Base-by-base conservation (phyloP, 2,888 invertebrate genomes). In the Euphydryas editha region DNA sequence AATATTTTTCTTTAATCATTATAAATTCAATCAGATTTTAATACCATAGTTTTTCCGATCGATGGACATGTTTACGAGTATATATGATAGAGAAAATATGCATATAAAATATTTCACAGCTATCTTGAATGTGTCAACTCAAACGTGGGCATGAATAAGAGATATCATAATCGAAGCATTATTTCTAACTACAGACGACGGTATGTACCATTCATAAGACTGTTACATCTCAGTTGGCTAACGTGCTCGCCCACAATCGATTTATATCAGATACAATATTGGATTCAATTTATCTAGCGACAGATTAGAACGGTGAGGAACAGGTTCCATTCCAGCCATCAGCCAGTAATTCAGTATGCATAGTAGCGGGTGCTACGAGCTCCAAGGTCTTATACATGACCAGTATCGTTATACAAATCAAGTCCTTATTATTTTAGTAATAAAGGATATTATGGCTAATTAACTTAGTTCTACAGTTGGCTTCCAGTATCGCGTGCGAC, bases 301-400 rank as follows among this genome's bases (percentile, higher is more conserved):
- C 60, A 69, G 61, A 66, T 68, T 65, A 62, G 65, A 62, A 60
- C 59, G 51, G 65, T 54, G 67, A 60, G 69, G 55, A 67, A 68
- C 67, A 36, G 58, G 71, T 67, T 71, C 61, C 60, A 65, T 70
- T 70, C 60, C 57, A 54, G 24, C 62, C 61, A 73, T 73, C 70
- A n/a, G n/a, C n/a, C n/a, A 30, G 30, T 30, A 30, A 30, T 30
- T 30, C 30, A 71, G 66, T 73, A 73, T 72, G 67, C 70, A 68
- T 67, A 65, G 70, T 57, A 57, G 71, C 72, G 65, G 71, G 72
- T 54, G 65, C 37, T 64, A 17, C 49, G 24, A 46, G 60, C 68
- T 70, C 59, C 69, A 68, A 61, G 57, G 21, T 59, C 44, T 60
- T 36, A 51, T 49, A 58, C 58, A 42, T 51, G 61, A 58, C 46